phyloP scores from a whole-genome alignment of 1,140 invertebrate species.

The Ceratosolen fusciceps region DNA sequence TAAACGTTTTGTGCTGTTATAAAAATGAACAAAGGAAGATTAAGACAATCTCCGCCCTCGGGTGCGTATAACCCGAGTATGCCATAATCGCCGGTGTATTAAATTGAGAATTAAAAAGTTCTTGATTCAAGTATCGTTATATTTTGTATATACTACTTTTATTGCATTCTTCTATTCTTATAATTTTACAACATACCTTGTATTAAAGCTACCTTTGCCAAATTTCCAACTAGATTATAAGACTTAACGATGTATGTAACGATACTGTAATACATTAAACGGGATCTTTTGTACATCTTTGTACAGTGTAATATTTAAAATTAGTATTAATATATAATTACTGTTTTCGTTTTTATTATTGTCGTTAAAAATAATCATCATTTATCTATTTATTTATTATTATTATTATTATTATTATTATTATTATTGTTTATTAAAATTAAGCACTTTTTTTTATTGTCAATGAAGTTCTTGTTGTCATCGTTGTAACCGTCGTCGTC shows the following conservation, averaged over 20 bases:
- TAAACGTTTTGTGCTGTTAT: conserved; percentile 42
- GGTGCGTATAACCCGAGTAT: conserved; percentile 48
- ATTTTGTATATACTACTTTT: conserved; percentile 54
- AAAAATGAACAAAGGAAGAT: conserved; percentile 23
- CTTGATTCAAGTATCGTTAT: conserved; percentile 52
- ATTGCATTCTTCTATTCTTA: conserved; percentile 52
- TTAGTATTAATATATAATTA: conserved; percentile 27
- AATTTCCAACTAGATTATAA: conserved; percentile 59
- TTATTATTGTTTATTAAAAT: conserved; percentile 3
- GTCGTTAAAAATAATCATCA: not conserved
- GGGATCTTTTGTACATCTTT: conserved; percentile 61
- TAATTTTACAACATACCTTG: conserved; percentile 48
- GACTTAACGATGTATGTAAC: conserved; percentile 57
- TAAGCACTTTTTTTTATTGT: not conserved
- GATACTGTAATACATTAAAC: conserved; percentile 49
- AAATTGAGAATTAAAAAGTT: conserved; percentile 53
- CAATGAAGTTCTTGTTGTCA: not conserved
- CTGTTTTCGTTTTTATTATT: conserved; percentile 12
- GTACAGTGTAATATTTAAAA: conserved; percentile 59
- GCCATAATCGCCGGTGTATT: conserved; percentile 50
- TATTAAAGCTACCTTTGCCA: conserved; percentile 63
- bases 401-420: conserved; percentile 34
- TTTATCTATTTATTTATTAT: conserved; percentile 27
- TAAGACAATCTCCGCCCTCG: conserved; percentile 50
- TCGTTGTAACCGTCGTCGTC: not conserved